Conservation (phyloP, 2,888 invertebrate genomes). For the Desoria tigrina region DNA sequence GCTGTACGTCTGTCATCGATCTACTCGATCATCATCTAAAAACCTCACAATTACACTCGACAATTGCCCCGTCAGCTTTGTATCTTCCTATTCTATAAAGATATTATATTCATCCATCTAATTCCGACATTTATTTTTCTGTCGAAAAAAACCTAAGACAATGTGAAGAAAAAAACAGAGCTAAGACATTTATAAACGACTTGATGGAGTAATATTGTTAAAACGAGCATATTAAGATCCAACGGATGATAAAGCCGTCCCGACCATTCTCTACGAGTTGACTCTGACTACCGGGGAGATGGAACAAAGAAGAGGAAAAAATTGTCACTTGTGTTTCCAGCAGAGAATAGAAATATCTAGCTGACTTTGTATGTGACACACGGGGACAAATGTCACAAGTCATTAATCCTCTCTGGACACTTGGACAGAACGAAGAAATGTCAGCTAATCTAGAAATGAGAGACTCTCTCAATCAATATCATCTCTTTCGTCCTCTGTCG, state of each 20-base stretch:
- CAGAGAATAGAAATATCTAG: too few relatives aligned
- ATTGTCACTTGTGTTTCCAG: not conserved
- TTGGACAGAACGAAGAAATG: conserved; percentile 1
- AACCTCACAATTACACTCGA: conserved; percentile 18
- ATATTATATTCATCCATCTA: not conserved
- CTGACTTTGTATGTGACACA: too few relatives aligned
- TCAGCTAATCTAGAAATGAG: conserved; percentile 1
- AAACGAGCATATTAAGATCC: conserved; percentile 22
- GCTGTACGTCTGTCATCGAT: conserved; percentile 19
- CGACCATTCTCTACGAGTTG: not conserved
- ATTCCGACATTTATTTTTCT: not conserved
- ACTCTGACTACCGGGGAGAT: too few relatives aligned
- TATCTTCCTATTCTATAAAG: too few relatives aligned
- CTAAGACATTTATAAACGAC: conserved; percentile 17
- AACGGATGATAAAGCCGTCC: not conserved
- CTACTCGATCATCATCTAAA: conserved; percentile 22
- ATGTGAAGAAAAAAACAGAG: too few relatives aligned
- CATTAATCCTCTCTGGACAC: not conserved
- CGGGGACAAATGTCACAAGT: conserved; percentile 7
- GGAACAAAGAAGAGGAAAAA: conserved; percentile 7
- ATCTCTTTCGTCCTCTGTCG: not conserved
- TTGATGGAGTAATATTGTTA: conserved; percentile 4
- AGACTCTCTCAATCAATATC: not conserved
- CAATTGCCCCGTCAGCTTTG: conserved; percentile 20
- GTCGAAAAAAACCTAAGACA: not conserved